Evolutionary conservation across 2,113 vertebrate species (phyloP), one percentile per base, ranked within the genome.

Genomic region (Gadus macrocephalus): DNA sequence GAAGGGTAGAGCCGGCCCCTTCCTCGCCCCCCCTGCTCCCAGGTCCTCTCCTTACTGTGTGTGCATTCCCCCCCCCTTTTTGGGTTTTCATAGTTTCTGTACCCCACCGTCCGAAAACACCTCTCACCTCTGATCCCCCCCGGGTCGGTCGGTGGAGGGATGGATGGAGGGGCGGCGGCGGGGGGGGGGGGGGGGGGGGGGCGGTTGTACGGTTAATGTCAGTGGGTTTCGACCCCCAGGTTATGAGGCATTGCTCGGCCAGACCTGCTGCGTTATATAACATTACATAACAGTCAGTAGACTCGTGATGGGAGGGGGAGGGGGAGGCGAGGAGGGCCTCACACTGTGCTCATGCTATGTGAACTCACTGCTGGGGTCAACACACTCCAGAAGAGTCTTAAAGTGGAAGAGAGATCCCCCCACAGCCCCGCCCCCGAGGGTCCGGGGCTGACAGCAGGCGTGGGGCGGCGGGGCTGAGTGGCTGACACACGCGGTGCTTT

Each of bases 161-260:
- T 11, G 2, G 42, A 49, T 9, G 42, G 42, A 9, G 12, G 42
- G 42, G 42, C 0, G 42, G 42, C 8, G 42, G 42, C 3, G 66
- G 68, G 79, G 59, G 76, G 53, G 42, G 42, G 66, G 68, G 79
- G 59, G 76, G 53, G 42, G 42, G 66, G 68, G 79, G 59, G 76
- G 53, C 76, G 69, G 74, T 75, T 75, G 76, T 67, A 64, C 69
- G 69, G 66, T 82, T 82, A 80, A 69, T 80, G 72, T 71, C 77
- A 62, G 67, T 69, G 70, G 73, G 64, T 68, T 77, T 68, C 75
- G 83, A 81, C 87, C 85, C 80, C 75, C 73, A 80, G 78, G 86
- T 90, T 88, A 89, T 90, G 86, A 90, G 88, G 90, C 89, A 86
- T 89, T 89, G 85, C 88, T 84, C 85, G 89, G 86, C 83, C 86